Conservation (phyloP, 2,888 invertebrate species). For the Junonia oenone region DNA sequence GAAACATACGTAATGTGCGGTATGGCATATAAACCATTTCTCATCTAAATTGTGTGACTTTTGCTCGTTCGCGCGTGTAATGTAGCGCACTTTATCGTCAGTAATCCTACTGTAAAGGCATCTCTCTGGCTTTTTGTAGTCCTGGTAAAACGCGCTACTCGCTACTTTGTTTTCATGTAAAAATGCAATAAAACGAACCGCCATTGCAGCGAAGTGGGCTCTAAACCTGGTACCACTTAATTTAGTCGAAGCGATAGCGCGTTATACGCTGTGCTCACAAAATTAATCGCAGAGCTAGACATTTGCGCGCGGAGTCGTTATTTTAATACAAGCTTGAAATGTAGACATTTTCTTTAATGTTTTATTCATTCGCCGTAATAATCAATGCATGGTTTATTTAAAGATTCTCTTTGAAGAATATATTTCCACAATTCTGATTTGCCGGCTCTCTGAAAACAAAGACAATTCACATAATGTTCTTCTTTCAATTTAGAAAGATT, state of each 20-base stretch:
- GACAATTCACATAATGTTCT: conserved; percentile 30
- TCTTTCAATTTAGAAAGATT: conserved; percentile 40
- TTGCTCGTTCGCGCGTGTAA: conserved; percentile 52
- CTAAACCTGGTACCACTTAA: conserved; percentile 51
- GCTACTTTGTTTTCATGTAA: conserved; percentile 45
- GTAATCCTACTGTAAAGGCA: conserved; percentile 48
- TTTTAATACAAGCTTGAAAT: conserved; percentile 2
- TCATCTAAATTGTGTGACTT: conserved; percentile 62
- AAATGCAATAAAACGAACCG: conserved; percentile 47
- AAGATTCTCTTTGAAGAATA: conserved; percentile 46
- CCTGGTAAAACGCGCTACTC: conserved; percentile 24
- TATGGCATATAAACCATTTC: conserved; percentile 54
- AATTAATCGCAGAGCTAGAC: conserved; percentile 38
- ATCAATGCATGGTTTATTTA: conserved; percentile 39
- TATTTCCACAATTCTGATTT: conserved; percentile 33
- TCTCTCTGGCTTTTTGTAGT: conserved; percentile 34
- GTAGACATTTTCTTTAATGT: not conserved
- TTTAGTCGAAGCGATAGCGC: conserved; percentile 40
- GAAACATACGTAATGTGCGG: conserved; percentile 43
- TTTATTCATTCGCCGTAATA: conserved; percentile 9
- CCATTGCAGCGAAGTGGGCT: conserved; percentile 36
- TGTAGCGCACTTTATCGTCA: conserved; percentile 57
- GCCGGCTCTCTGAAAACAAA: conserved; percentile 30
- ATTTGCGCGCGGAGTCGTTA: conserved; percentile 14
- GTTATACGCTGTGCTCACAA: conserved; percentile 40